A percentile compares a stretch with the other conserved stretches of the same genome.
Conservation (phyloP, 2,888 invertebrate species). For the Noctuana brunneofusca region DNA sequence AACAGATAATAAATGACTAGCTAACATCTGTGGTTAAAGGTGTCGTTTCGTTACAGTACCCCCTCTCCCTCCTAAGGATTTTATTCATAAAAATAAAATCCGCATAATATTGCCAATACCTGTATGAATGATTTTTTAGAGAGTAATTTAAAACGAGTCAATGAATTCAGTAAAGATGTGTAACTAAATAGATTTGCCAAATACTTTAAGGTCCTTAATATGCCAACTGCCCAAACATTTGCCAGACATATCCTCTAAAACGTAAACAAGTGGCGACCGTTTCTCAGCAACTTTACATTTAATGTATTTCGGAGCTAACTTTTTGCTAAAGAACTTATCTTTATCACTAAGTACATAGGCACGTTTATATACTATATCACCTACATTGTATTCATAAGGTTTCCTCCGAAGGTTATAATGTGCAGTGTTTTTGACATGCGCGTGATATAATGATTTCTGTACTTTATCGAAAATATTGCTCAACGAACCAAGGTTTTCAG, state of each 20-base stretch:
- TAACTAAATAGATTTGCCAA: neutral
- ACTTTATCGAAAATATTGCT: neutral
- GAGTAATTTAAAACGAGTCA: too few relatives aligned
- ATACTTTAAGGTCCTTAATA: neutral
- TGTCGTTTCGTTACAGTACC: too few relatives aligned
- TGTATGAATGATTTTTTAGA: too few relatives aligned
- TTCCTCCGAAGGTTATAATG: neutral
- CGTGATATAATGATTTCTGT: neutral
- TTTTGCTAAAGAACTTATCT: neutral
- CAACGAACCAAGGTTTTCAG: neutral
- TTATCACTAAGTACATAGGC: neutral
- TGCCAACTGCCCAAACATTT: neutral
- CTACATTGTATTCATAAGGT: neutral
- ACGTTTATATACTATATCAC: neutral
- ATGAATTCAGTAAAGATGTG: too few relatives aligned
- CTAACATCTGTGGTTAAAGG: too few relatives aligned
- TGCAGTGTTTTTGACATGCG: neutral
- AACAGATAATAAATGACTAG: too few relatives aligned
- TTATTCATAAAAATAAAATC: too few relatives aligned
- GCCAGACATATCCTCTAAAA: neutral
- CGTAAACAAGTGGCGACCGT: neutral
- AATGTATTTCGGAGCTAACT: neutral
- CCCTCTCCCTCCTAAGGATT: too few relatives aligned
- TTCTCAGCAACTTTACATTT: neutral
- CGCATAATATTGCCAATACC: too few relatives aligned